These are phyloP conservation scores for Allenopithecus nigroviridis DNA, from an alignment of 2,797 vertebrate species.

Conservation along the genomic window DNA sequence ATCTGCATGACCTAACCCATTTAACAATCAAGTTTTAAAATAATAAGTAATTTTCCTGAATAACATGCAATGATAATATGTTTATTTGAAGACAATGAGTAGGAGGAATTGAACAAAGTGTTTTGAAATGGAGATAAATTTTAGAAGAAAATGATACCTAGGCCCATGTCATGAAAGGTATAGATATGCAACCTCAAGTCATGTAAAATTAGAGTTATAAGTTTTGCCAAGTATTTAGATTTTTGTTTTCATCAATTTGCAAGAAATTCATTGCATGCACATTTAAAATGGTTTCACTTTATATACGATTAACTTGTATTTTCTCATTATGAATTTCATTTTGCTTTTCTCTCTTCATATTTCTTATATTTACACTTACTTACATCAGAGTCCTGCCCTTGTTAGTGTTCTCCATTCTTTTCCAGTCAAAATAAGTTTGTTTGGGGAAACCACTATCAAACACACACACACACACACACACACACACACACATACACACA, in stretches of 20 bases:
- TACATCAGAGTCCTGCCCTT: background rate
- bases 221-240: background rate
- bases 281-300: slow-evolving; percentile 1
- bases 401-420: background rate
- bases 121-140: background rate
- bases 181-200: background rate
- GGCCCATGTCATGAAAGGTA: accelerated
- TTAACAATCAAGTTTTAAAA: background rate
- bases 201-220: background rate
- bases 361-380: background rate
- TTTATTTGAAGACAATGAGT: background rate
- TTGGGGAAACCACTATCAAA: background rate
- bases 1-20: background rate
- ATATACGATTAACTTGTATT: background rate
- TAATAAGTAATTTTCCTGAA: background rate
- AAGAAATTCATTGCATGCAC: background rate
- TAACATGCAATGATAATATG: background rate
- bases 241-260: background rate
- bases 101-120: background rate
- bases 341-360: background rate
- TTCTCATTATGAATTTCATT: background rate
- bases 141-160: background rate
- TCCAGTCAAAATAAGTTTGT: background rate
- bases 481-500: too few species aligned
- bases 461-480: background rate